Evolutionary conservation across 2,113 vertebrate species (phyloP), one percentile per base, ranked within the genome.

Genomic region (Larimichthys polyactis): DNA sequence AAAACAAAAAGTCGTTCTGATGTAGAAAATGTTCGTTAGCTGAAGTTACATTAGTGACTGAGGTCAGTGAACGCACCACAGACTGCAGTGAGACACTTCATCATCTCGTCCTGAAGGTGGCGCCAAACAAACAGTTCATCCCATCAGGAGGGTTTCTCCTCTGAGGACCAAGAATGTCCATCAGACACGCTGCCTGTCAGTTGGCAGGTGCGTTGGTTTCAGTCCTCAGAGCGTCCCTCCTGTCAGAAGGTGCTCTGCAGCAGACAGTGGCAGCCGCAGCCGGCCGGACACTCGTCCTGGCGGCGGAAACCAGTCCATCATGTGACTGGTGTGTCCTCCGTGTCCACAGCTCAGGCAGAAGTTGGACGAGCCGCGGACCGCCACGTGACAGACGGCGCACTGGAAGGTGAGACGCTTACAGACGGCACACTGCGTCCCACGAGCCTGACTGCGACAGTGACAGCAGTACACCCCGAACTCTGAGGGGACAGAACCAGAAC

Each of bases 291-390:
- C 77, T 99, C 97, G 78, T 99, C 98, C 90, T 97, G 98, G 0
- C 95, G 95, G 40, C 97, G 95, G 69, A 99, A 32, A 99, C 98
- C 98, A 99, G 88, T 99, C 98, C 97, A 99, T 97, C 98, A 99
- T 99, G 90, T 99, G 98, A 75, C 95, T 96, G 57, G 98, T 99
- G 94, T 99, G 98, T 5, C 98, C 98, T 0, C 98, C 98, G 1
- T 99, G 98, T 0, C 97, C 98, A 0, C 98, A 99, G n/a, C 96
- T 97, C 73, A 99, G 95, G 91, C 98, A 99, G 96, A 99, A 99
- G 55, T 99, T 99, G 84, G 98, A 99, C 0, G 97, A 98, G 16
- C 98, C 98, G 0, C 98, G 95, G 8, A 99, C 98, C 0, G 98
- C 97, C 89, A 99, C 98, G 17, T 99, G 98, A 74, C 98, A 99